Conservation (phyloP, 2,797 vertebrate species). For the Lutjanus campechanus region DNA sequence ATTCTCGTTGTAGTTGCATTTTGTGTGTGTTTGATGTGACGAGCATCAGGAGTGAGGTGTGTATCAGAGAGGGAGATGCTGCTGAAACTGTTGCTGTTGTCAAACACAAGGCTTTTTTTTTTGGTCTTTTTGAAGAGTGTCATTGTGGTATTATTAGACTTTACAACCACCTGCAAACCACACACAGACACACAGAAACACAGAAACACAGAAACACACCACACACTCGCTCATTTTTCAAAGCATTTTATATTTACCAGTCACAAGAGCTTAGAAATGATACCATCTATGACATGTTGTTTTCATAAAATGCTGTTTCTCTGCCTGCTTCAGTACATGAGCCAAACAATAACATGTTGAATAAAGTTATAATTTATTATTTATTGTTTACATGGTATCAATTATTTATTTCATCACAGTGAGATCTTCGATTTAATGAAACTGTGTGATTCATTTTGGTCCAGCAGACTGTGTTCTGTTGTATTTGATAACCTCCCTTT, state of each 20-base stretch:
- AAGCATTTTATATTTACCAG: not conserved
- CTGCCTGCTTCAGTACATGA: not conserved
- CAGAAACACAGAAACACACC: not conserved
- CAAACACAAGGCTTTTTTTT: conserved; percentile 7
- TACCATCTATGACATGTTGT: not conserved
- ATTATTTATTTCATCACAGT: conserved; percentile 2
- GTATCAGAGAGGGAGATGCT: conserved; percentile 40
- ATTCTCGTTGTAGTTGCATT: conserved; percentile 33
- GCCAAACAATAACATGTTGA: conserved; percentile 8
- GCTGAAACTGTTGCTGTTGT: conserved; percentile 28
- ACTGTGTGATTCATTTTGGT: conserved; percentile 3
- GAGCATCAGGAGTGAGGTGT: conserved; percentile 34
- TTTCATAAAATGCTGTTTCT: not conserved
- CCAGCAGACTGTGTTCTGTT: conserved; percentile 17
- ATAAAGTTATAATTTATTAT: conserved; percentile 33
- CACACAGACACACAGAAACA: not conserved
- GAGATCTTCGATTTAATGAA: conserved; percentile 1
- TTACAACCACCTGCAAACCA: conserved; percentile 35
- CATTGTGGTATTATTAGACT: conserved; percentile 52
- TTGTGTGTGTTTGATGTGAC: conserved; percentile 46
- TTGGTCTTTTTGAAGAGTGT: conserved; percentile 35
- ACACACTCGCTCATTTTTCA: not conserved
- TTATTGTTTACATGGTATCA: not conserved
- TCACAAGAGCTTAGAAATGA: conserved; percentile 15
- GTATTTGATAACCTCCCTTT: not conserved